Conservation (phyloP, 2,888 invertebrate genomes). For the Troilus luridus region DNA sequence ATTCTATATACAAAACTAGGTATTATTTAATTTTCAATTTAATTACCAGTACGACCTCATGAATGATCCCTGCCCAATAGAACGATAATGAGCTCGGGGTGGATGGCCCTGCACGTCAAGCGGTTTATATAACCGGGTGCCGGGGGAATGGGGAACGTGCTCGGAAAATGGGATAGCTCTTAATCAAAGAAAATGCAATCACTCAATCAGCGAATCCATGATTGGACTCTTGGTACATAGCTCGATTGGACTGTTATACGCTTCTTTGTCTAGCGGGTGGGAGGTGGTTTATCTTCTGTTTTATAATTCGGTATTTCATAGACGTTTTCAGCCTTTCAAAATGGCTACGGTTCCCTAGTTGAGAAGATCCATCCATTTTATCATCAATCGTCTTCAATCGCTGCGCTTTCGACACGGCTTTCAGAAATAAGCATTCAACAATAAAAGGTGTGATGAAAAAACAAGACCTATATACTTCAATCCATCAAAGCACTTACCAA, state of each 20-base stretch:
- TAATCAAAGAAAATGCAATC: constrained; percentile 50
- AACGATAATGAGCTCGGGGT: background rate
- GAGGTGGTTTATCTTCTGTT: constrained; percentile 16
- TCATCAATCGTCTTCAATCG: background rate
- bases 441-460: background rate
- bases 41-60: no score
- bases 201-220: constrained; percentile 32
- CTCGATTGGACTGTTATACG: constrained; percentile 32
- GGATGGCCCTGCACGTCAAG: background rate
- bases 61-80: background rate
- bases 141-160: constrained; percentile 30
- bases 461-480: background rate
- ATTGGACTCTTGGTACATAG: constrained; percentile 34
- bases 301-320: constrained; percentile 20
- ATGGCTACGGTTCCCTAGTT: background rate
- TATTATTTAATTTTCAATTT: no score
- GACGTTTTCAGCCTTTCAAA: background rate
- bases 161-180: constrained; percentile 21
- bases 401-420: background rate
- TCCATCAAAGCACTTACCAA: background rate
- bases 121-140: constrained; percentile 10
- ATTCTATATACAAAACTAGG: no score
- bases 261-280: background rate
- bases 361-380: background rate
- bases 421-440: background rate